Evolutionary conservation across 2,797 vertebrate genomes (phyloP).

Genomic region (Melanotaenia nigrans): DNA sequence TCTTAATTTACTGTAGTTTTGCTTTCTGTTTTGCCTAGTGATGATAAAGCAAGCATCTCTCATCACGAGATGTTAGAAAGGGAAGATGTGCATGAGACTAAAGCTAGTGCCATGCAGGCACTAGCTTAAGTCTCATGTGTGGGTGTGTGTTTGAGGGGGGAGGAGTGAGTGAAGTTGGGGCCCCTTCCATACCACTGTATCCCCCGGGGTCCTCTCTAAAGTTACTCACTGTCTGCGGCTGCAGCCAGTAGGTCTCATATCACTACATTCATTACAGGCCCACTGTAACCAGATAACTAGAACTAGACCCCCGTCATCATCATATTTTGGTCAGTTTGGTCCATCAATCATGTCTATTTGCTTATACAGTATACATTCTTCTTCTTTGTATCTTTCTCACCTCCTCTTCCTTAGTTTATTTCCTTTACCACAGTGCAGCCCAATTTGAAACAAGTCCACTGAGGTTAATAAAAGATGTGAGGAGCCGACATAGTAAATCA

Average conservation of each 20-base stretch:
- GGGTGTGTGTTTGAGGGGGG: conserved; percentile 1
- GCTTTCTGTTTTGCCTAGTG: conserved; percentile 12
- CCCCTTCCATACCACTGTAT: conserved; percentile 45
- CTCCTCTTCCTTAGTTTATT: conserved; percentile 15
- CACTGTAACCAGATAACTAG: conserved; percentile 49
- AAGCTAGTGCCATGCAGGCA: conserved; percentile 10
- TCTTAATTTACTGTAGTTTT: conserved; percentile 12
- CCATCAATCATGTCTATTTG: background rate
- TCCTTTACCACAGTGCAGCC: background rate
- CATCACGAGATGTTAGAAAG: conserved; percentile 20
- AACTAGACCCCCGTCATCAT: conserved; percentile 42
- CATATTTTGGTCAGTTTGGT: conserved; percentile 37
- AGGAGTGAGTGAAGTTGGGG: conserved; percentile 27
- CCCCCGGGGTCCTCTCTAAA: conserved; percentile 56
- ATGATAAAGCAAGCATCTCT: conserved; percentile 34
- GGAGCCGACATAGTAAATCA: conserved; percentile 52
- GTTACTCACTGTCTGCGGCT: conserved; percentile 63
- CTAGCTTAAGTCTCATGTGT: conserved; percentile 2
- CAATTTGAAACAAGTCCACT: conserved; percentile 38
- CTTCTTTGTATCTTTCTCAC: conserved; percentile 19
- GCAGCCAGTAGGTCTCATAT: conserved; percentile 48
- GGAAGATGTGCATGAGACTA: conserved; percentile 19
- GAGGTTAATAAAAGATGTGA: conserved; percentile 48
- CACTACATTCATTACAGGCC: conserved; percentile 51
- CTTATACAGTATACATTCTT: background rate